Conservation (phyloP, 2,888 invertebrate genomes). For the Cosmopolites sordidus region DNA sequence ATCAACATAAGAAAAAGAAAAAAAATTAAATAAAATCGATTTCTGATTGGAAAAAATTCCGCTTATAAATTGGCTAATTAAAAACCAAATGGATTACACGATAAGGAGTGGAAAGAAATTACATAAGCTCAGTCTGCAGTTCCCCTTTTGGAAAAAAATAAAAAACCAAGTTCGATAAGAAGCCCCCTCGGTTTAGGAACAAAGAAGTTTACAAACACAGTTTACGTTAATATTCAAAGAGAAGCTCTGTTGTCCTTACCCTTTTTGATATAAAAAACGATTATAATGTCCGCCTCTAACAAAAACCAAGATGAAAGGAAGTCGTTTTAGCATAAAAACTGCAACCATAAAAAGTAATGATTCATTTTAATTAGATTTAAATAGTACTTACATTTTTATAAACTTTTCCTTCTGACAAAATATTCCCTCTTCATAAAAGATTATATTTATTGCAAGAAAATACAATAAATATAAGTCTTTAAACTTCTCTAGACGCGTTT, state of each 20-base stretch:
- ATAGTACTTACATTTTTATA: too few species aligned
- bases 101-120: constrained; percentile 35
- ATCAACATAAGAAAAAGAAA: neutral
- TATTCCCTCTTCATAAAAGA: too few species aligned
- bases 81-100: constrained; percentile 39
- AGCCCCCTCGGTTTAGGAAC: constrained; percentile 44
- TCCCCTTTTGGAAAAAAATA: constrained; percentile 42
- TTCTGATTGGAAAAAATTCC: neutral
- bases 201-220: constrained; percentile 45
- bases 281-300: constrained; percentile 44
- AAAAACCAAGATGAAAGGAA: constrained; percentile 45
- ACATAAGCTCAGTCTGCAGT: constrained; percentile 28
- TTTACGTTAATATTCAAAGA: constrained; percentile 44
- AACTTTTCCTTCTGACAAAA: too few species aligned
- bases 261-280: constrained; percentile 42
- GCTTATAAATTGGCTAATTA: constrained; percentile 40
- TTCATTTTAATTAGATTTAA: neutral
- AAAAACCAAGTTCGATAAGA: constrained; percentile 43
- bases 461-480: too few species aligned
- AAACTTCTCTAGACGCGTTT: too few species aligned
- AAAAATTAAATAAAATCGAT: neutral
- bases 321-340: constrained; percentile 16
- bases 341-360: constrained; percentile 16
- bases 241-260: constrained; percentile 37
- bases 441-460: too few species aligned